phyloP scores from a whole-genome alignment of 2,797 vertebrate species.

The Pelobates cultripes region DNA sequence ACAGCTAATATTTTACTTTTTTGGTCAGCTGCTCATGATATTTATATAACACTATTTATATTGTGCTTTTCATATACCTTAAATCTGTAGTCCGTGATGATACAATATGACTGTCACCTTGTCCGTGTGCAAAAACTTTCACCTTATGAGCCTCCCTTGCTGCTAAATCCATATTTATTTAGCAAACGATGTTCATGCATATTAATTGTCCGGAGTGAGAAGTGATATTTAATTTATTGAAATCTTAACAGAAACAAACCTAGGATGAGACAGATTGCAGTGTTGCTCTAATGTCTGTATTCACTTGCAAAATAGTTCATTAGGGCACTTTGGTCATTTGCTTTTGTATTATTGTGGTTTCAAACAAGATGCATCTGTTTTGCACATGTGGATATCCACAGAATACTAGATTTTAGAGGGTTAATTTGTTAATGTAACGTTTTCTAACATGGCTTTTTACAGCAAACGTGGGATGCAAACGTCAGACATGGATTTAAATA shows the following conservation, averaged over 20 bases:
- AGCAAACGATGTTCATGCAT: constrained; percentile 81
- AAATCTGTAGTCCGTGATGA: no score
- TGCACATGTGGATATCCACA: no score
- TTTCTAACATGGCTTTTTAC: no score
- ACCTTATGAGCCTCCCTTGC: constrained; percentile 57
- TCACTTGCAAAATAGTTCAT: constrained; percentile 95
- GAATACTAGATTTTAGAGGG: no score
- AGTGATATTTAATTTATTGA: constrained; percentile 95
- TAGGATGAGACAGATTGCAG: constrained; percentile 82
- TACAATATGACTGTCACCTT: background rate
- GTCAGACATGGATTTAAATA: no score
- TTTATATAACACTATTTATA: no score
- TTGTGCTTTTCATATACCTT: no score
- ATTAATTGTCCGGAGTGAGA: constrained; percentile 86
- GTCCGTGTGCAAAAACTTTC: constrained; percentile 35
- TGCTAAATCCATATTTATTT: constrained; percentile 75
- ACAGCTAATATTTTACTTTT: no score
- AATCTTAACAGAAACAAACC: constrained; percentile 93
- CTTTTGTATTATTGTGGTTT: constrained; percentile 89
- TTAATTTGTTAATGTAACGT: no score
- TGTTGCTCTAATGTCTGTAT: constrained; percentile 89
- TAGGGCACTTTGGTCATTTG: constrained; percentile 88
- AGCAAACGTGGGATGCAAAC: no score
- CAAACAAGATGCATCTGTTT: constrained; percentile 75
- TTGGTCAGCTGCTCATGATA: no score